Base-by-base conservation (phyloP, 2,888 invertebrate species). In the Chymomyza fuscimana region DNA sequence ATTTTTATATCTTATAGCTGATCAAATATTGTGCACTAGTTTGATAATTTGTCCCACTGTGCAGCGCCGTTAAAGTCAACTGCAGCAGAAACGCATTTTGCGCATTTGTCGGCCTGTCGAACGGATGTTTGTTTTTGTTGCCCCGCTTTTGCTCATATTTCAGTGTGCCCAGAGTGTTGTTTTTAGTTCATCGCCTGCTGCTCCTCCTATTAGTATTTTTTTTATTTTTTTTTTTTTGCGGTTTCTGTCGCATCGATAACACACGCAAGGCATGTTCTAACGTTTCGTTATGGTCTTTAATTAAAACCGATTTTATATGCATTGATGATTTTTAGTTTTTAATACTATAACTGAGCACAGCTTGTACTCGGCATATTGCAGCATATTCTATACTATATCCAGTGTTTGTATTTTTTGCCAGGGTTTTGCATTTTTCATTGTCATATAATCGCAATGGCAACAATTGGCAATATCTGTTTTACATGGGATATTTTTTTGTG, bases 21-120 rank as follows among this genome's bases (percentile, higher is more conserved):
- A 19, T 19, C 32, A 32, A 1, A 32, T 32, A 32, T 32, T 32
- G 0, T 5, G 32, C 32, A 2, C 32, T 32, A 32, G 6, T 7
- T 32, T 1, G 1, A 32, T 9, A 5, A 32, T 32, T 32, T 32
- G 32, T 32, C 32, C 32, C 32, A 32, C 32, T 32, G 32, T 32
- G 32, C 32, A 9, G 32, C 40, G 40, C 2, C 40, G 12, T 46
- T 3, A 46, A 46, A 10, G 12, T 46, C 12, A 12, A 46, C 40
- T 46, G 40, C 40, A 46, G 40, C 12, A 46, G 40, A 10, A 46
- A 54, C 86, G 85, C 78, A 85, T 73, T 79, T 79, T 73, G 62
- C 68, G 73, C 73, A 86, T 83, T 81, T 81, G 76, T 79, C 72
- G 29, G 61, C 36, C 40, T 61, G 61, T 61, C 36, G n/a, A 36